phyloP scores from a whole-genome alignment of 2,113 vertebrate genomes.

The Columba livia region DNA sequence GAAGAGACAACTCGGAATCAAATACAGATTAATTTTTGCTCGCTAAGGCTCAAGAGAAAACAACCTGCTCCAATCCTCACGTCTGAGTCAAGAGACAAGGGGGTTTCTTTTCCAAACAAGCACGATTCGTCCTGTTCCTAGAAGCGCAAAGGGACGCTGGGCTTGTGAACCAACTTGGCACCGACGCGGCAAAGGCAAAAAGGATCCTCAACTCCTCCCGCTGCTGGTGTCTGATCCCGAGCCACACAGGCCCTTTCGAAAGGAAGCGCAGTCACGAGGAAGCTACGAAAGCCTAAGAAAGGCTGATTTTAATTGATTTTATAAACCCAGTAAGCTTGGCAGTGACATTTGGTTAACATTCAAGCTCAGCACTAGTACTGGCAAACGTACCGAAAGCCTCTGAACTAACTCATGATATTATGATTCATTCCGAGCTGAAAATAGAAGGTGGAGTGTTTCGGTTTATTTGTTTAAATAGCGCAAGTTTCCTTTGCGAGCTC shows the following conservation, averaged over 20 bases:
- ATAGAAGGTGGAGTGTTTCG: slow-evolving; percentile 2
- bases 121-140: background rate
- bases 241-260: background rate
- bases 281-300: background rate
- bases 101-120: background rate
- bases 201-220: background rate
- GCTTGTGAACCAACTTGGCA: background rate
- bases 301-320: background rate
- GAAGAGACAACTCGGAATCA: background rate
- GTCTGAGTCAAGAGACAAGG: background rate
- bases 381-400: background rate
- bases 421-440: slow-evolving; percentile 34
- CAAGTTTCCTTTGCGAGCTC: background rate
- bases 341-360: slow-evolving; percentile 31
- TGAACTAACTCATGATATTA: background rate
- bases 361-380: slow-evolving; percentile 21
- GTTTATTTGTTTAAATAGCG: background rate
- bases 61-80: background rate
- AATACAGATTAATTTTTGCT: background rate
- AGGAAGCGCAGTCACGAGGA: background rate
- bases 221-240: background rate
- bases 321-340: background rate
- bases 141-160: background rate
- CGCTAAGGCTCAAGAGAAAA: background rate
- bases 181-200: background rate